These are phyloP conservation scores for Lepilemur septentrionalis DNA, from an alignment of 2,797 vertebrate genomes.

Conservation along the genomic window DNA sequence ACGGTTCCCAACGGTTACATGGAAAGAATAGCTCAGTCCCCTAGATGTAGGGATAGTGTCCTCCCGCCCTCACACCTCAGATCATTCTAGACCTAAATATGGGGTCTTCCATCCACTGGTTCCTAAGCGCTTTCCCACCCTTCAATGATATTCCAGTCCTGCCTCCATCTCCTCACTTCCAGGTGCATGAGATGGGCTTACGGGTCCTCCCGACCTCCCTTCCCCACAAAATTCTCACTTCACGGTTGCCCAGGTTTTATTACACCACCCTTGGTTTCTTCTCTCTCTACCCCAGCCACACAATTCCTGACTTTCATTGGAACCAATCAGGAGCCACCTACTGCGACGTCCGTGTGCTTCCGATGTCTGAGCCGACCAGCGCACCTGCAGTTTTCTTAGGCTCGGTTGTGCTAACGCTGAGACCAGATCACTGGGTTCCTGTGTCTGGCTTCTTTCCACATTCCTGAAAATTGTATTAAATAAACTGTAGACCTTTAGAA, in stretches of 20 bases:
- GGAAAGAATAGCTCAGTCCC: neutral
- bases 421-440: neutral
- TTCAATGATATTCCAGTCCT: rapidly evolving
- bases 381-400: neutral
- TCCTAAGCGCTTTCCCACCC: neutral
- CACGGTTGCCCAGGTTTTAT: neutral
- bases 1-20: neutral
- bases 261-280: neutral
- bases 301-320: neutral
- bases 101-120: neutral
- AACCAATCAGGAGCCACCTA: neutral
- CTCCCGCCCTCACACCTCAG: neutral
- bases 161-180: neutral
- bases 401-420: neutral
- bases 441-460: neutral
- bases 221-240: neutral
- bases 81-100: neutral
- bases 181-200: neutral
- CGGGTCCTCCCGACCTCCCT: rapidly evolving
- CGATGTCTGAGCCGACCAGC: no score
- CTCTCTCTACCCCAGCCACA: neutral
- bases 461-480: neutral
- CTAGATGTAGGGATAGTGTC: rapidly evolving
- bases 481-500: neutral
- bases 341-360: neutral